Percentiles rank a stretch among this genome's conserved stretches.
Conservation (phyloP, 1,140 invertebrate species). For the Pantala flavescens region DNA sequence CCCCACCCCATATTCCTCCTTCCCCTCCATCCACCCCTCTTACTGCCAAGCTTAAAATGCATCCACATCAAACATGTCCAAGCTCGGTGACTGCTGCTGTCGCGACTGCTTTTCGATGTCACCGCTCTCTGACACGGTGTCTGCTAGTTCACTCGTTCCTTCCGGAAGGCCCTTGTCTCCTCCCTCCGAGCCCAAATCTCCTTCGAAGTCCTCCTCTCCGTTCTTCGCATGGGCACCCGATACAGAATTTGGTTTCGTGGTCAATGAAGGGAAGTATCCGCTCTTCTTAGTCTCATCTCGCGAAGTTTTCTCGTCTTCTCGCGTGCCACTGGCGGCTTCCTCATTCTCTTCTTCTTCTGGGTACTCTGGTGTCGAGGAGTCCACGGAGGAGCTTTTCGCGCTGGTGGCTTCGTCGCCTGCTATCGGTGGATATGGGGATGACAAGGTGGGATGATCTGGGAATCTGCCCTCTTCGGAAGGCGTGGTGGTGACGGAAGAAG, state of each 20-base stretch:
- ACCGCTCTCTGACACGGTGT: not conserved
- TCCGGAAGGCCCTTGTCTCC: not conserved
- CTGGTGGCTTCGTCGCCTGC: not conserved
- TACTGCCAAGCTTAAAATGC: not conserved
- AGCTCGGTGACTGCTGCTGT: not conserved
- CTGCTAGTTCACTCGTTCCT: not conserved
- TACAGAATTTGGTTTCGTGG: not conserved
- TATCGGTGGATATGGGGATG: not conserved
- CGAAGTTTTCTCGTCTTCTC: not conserved
- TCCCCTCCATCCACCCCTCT: not conserved
- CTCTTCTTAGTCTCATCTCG: not conserved
- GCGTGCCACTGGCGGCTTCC: not conserved
- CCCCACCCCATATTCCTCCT: not conserved
- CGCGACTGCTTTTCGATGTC: not conserved
- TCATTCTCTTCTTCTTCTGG: not conserved
- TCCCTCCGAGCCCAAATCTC: not conserved
- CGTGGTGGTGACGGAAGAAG: not conserved
- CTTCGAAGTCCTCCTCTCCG: not conserved
- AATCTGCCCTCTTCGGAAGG: not conserved
- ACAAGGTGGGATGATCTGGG: not conserved
- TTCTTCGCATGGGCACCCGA: not conserved
- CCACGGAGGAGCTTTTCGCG: not conserved
- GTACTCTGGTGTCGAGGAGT: not conserved
- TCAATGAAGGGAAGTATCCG: not conserved
- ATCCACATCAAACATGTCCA: not conserved